phyloP scores from a whole-genome alignment of 2,797 vertebrate genomes.

The Lemur catta region DNA sequence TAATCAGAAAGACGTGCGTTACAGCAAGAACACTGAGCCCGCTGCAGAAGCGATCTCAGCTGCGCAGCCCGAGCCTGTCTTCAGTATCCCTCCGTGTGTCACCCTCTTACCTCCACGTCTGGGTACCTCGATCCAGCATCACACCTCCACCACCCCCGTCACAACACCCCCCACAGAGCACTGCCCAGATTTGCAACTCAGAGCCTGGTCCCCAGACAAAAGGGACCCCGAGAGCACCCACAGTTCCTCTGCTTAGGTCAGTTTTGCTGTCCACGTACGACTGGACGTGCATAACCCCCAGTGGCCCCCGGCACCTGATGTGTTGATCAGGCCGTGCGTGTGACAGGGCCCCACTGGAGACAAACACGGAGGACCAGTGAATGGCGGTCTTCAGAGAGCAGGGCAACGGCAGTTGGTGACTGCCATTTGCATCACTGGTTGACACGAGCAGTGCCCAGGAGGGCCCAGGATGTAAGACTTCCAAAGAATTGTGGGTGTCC shows the following conservation, averaged over 20 bases:
- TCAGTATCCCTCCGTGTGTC: background rate
- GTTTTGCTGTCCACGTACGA: background rate
- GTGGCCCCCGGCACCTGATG: background rate
- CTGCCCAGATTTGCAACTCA: background rate
- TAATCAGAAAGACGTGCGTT: background rate
- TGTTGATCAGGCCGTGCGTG: background rate
- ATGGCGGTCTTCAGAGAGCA: background rate
- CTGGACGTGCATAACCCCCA: background rate
- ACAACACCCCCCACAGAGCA: background rate
- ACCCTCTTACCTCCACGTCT: no score
- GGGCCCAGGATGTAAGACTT: background rate
- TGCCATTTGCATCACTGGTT: background rate
- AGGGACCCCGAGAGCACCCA: background rate
- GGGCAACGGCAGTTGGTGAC: background rate
- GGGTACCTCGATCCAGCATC: background rate
- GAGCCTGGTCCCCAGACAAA: background rate
- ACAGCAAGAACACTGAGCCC: background rate
- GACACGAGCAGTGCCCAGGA: background rate
- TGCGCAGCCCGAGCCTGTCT: background rate
- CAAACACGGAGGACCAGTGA: no score
- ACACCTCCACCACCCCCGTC: background rate
- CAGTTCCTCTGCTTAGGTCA: background rate
- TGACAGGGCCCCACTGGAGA: background rate
- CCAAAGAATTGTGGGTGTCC: no score
- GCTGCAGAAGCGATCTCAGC: background rate